Evolutionary conservation across 2,113 vertebrate species (phyloP).

Genomic region (Oceanodroma tethys): DNA sequence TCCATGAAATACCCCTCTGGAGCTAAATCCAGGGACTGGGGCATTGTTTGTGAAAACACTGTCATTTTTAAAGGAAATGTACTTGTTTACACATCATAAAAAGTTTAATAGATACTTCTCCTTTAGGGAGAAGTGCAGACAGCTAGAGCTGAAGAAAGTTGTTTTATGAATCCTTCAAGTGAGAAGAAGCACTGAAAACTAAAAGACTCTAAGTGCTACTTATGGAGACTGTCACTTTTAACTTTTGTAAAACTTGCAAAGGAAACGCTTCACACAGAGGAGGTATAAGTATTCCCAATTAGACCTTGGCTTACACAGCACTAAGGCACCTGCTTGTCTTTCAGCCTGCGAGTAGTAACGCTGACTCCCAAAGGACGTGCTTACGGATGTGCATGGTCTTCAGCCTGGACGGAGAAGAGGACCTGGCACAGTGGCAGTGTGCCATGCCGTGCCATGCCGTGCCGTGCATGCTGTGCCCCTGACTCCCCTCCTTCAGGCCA

Average conservation of each 20-base stretch:
- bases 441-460: accelerated
- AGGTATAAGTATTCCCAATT: background rate
- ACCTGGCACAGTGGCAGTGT: accelerated
- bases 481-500: background rate
- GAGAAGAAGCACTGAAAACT: background rate
- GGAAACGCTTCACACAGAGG: accelerated
- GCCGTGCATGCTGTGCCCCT: too few species aligned
- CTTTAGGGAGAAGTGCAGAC: background rate
- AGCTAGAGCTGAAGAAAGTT: background rate
- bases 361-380: background rate
- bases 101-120: slow-evolving; percentile 27
- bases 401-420: background rate
- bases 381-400: background rate
- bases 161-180: background rate
- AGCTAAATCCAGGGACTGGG: background rate
- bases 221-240: background rate
- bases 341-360: background rate
- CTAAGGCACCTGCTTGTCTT: background rate
- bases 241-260: background rate
- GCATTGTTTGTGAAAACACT: slow-evolving; percentile 23
- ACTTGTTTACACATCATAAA: slow-evolving; percentile 41
- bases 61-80: slow-evolving; percentile 36
- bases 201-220: background rate
- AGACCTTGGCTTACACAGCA: background rate
- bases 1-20: slow-evolving; percentile 8